Evolutionary conservation across 2,888 invertebrate genomes (phyloP).

Genomic region (Drosophila engyochracea): DNA sequence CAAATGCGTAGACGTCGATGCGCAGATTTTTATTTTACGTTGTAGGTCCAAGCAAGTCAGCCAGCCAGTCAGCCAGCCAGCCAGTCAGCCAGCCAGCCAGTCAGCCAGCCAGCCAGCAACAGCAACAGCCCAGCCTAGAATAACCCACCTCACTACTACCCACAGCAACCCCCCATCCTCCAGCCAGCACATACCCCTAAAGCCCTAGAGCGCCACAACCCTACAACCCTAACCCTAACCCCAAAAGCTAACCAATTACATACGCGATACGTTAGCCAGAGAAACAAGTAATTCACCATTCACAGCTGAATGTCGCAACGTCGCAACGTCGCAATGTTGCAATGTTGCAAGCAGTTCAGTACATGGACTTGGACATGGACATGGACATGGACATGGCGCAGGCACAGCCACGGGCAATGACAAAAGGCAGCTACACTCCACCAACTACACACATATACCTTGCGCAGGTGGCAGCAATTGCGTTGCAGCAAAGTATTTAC

Average conservation of each 20-base stretch:
- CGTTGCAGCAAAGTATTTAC: neutral
- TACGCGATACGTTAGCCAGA: constrained; percentile 18
- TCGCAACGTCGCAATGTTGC: constrained; percentile 14
- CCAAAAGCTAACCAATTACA: constrained; percentile 1
- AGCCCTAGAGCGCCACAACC: neutral
- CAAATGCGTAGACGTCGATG: constrained; percentile 57
- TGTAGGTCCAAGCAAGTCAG: constrained; percentile 52
- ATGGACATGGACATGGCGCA: too few relatives aligned
- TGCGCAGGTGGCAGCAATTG: neutral
- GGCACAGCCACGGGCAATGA: neutral
- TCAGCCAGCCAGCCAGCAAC: neutral
- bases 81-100: constrained; percentile 7
- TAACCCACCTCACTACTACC: neutral
- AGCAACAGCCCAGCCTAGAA: constrained; percentile 12
- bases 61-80: constrained; percentile 17
- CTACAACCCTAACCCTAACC: neutral
- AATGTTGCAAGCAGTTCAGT: constrained; percentile 25
- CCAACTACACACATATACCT: neutral
- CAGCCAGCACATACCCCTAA: neutral
- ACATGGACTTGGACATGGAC: neutral
- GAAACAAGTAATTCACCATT: constrained; percentile 45
- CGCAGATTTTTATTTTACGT: constrained; percentile 61
- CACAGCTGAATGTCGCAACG: constrained; percentile 12
- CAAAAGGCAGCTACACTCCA: neutral
- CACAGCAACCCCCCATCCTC: neutral